phyloP scores from a whole-genome alignment of 2,113 vertebrate species.

The Excalfactoria chinensis region DNA sequence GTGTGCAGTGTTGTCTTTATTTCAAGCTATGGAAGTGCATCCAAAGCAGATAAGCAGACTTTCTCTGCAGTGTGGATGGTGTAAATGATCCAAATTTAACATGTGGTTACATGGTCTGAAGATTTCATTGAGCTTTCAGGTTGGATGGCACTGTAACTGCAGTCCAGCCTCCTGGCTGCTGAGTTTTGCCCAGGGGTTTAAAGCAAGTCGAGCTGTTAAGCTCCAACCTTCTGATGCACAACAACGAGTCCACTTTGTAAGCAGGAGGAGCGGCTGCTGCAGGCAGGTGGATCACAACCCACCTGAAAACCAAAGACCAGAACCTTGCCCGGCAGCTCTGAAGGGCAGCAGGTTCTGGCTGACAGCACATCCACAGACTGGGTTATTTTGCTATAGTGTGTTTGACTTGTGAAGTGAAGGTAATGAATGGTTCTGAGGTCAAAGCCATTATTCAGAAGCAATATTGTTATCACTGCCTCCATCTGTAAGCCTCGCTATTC shows the following conservation, averaged over 20 bases:
- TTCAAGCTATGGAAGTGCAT: not conserved
- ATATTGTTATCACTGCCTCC: not conserved
- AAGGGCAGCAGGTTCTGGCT: not conserved
- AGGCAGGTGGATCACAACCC: not conserved
- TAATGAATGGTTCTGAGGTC: not conserved
- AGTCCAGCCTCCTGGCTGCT: not conserved
- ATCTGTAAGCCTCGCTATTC: not conserved
- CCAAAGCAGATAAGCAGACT: not conserved
- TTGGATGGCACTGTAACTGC: not conserved
- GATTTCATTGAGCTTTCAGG: constrained; percentile 16
- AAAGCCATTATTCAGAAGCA: not conserved
- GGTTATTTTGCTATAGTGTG: not conserved
- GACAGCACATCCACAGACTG: not conserved
- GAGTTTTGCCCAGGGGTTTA: constrained; percentile 31
- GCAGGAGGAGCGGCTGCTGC: not conserved
- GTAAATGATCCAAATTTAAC: constrained; percentile 20
- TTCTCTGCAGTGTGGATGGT: not conserved
- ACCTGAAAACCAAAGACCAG: not conserved
- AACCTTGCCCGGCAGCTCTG: not conserved
- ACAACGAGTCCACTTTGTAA: not conserved
- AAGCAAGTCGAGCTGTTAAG: constrained; percentile 7
- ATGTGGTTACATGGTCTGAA: not conserved
- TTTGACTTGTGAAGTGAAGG: not conserved
- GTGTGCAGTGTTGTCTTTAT: not conserved
- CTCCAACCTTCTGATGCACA: not conserved